Conservation (phyloP, 2,113 vertebrate species). For the Semicossyphus pulcher region DNA sequence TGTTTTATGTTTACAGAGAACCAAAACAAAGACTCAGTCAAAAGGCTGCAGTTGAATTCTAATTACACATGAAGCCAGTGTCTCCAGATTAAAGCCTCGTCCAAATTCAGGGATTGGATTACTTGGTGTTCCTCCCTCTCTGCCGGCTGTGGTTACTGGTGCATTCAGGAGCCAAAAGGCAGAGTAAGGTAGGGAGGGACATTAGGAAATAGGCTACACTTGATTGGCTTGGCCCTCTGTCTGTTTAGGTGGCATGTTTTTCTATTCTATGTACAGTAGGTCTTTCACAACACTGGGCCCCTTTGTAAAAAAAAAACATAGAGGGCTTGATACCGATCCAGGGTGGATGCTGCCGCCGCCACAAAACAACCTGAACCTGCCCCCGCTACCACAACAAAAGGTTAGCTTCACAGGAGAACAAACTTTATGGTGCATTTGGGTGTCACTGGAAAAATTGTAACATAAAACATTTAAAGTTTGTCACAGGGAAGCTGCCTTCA, state of each 20-base stretch:
- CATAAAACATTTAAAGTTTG: not conserved
- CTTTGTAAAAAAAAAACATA: too few relatives aligned
- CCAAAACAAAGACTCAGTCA: not conserved
- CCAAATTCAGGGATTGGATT: constrained; percentile 15
- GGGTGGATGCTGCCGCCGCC: not conserved
- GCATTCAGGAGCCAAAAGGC: not conserved
- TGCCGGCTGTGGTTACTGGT: constrained; percentile 1
- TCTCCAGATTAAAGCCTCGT: not conserved
- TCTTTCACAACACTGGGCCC: too few relatives aligned
- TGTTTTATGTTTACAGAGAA: constrained; percentile 1
- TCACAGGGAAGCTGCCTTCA: not conserved
- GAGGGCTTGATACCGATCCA: not conserved
- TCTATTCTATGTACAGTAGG: too few relatives aligned
- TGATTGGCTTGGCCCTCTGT: constrained; percentile 13
- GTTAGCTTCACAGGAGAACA: not conserved
- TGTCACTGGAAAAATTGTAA: not conserved
- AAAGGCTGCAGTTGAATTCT: too few relatives aligned
- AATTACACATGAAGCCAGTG: not conserved
- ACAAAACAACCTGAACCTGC: not conserved
- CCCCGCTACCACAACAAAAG: not conserved
- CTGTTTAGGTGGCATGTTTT: not conserved
- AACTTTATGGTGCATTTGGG: not conserved
- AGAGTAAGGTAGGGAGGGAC: not conserved
- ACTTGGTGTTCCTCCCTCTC: not conserved
- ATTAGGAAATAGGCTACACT: not conserved